These are phyloP conservation scores for Naja naja DNA, from an alignment of 2,113 vertebrate species.

Conservation along the genomic window DNA sequence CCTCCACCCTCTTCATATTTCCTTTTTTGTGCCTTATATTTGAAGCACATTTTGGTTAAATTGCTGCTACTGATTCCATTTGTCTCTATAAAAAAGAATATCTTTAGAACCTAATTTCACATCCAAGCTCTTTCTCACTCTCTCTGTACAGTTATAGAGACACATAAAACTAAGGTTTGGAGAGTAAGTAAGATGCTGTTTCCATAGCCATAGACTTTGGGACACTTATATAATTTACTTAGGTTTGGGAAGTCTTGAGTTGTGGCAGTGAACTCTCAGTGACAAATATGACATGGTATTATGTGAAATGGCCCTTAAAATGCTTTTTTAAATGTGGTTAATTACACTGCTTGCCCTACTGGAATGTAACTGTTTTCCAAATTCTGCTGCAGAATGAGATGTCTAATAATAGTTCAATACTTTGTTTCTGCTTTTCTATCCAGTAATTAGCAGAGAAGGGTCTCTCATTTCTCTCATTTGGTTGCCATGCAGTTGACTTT, in stretches of 20 bases:
- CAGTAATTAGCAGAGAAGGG: background rate
- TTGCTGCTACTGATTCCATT: constrained; percentile 7
- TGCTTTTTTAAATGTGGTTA: background rate
- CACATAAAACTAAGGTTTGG: background rate
- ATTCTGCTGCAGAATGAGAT: background rate
- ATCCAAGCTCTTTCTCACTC: background rate
- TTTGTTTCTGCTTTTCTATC: background rate
- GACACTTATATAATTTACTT: background rate
- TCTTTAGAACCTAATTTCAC: background rate
- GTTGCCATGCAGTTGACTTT: background rate
- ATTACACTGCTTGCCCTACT: background rate
- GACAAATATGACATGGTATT: background rate
- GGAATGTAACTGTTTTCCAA: background rate
- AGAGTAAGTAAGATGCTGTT: background rate
- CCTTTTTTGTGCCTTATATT: constrained; percentile 26
- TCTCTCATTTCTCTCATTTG: background rate
- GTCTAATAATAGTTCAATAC: background rate
- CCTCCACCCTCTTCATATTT: background rate
- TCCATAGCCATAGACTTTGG: background rate
- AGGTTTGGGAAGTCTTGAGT: background rate
- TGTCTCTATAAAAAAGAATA: constrained; percentile 24
- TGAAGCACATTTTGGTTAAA: constrained; percentile 21
- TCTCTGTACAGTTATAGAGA: background rate
- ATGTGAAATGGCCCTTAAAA: background rate
- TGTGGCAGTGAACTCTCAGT: background rate